These are phyloP conservation scores for Drepana falcataria DNA, from an alignment of 2,888 invertebrate species.

Conservation along the genomic window DNA sequence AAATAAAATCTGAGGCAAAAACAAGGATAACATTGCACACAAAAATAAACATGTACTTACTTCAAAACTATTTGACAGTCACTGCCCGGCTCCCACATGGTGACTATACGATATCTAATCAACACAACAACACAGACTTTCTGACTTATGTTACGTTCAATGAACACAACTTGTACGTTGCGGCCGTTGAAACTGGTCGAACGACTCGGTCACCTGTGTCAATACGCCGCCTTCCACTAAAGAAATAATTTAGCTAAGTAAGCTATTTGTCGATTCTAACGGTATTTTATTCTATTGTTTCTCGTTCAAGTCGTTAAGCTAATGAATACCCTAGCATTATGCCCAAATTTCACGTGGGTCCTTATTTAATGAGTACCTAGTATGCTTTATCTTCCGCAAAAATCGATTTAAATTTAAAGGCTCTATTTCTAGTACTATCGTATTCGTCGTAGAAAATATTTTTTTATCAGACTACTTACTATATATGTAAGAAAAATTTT, in stretches of 20 bases:
- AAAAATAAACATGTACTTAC: slow-evolving; percentile 11
- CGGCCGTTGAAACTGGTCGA: background rate
- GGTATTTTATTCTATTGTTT: background rate
- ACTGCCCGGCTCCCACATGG: slow-evolving; percentile 14
- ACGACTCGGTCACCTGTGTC: background rate
- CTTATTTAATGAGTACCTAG: no score
- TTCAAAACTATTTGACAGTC: slow-evolving; percentile 9
- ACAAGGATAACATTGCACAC: background rate
- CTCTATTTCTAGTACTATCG: no score
- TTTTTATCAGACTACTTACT: no score
- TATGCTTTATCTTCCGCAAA: no score
- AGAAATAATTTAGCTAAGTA: background rate
- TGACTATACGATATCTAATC: background rate
- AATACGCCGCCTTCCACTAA: background rate
- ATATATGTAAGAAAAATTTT: no score
- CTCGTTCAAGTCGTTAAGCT: background rate
- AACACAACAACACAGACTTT: background rate
- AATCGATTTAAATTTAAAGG: no score
- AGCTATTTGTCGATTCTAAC: background rate
- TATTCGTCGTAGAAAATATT: no score
- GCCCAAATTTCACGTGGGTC: no score
- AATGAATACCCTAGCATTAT: background rate
- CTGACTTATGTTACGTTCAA: background rate
- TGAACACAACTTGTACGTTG: background rate
- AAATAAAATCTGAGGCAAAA: no score